Evolutionary conservation across 2,113 vertebrate genomes (phyloP).

Genomic region (Ciconia maguari): DNA sequence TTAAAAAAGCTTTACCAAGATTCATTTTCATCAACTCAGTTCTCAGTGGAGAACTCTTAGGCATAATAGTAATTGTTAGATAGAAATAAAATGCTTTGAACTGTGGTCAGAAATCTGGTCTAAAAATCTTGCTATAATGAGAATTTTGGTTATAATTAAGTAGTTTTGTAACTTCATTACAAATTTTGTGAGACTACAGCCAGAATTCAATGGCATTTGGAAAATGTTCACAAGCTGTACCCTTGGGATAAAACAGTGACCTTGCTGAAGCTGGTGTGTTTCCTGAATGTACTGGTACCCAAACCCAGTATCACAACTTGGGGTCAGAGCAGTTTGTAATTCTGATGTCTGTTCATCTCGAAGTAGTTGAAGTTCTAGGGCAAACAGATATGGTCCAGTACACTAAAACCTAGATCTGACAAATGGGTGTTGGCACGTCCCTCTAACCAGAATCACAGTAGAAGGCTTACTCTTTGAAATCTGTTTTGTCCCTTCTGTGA

Average conservation of each 20-base stretch:
- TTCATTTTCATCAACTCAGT: not conserved
- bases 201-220: not conserved
- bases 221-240: not conserved
- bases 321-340: not conserved
- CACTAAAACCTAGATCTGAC: not conserved
- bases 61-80: not conserved
- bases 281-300: not conserved
- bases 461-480: not conserved
- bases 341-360: not conserved
- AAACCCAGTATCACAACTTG: rapidly evolving
- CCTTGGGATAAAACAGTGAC: not conserved
- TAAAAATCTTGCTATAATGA: not conserved
- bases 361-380: not conserved
- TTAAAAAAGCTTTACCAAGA: not conserved
- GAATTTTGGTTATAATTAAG: not conserved
- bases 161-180: not conserved
- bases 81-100: not conserved
- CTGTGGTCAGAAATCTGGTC: not conserved
- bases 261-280: not conserved
- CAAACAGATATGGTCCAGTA: not conserved
- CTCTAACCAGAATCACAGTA: not conserved
- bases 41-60: not conserved
- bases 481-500: not conserved
- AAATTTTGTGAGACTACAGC: not conserved
- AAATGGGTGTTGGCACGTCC: not conserved